Evolutionary conservation across 2,797 vertebrate species (phyloP), one percentile per base, ranked within the genome.

Genomic region (Paramormyrops hopkinsi): DNA sequence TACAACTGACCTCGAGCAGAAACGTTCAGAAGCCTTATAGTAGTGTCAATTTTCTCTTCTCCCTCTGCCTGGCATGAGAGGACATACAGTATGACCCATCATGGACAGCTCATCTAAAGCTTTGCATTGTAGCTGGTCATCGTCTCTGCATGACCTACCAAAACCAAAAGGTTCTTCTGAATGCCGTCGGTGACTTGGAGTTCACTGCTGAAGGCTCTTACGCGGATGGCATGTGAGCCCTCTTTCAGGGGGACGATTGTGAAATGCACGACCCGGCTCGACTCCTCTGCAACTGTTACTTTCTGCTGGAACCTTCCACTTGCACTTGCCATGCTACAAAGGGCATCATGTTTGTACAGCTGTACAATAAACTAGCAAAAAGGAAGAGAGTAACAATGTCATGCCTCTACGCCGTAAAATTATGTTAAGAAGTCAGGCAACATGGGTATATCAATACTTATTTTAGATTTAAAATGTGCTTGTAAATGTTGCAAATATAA

Each of bases 291-390:
- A 11, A 96, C 11, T 0, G 0, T 0, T 0, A 96, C 2, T 0
- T 41, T 50, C 91, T 95, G 94, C 3, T 90, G 91, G 92, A 92
- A 93, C 8, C 91, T 92, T 19, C 0, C 1, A 89, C 92, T 93
- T 90, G 90, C 85, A 0, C 94, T 95, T 88, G 96, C 95, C 2
- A 94, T 44, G 0, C 96, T 94, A 93, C 96, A 96, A 88, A 96
- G 88, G n/a, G 93, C 91, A 0, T 95, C 92, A 87, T 96, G 96
- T 90, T 95, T 0, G 0, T 95, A 56, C 56, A 96, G 89, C 1
- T 95, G 95, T 89, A 96, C 94, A 0, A 90, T 89, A 6, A 96
- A 95, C 96, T 96, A 83, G 0, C 2, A 29, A 65, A 50, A 25
- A 25, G 48, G 25, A 44, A 46, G 4, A 33, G 59, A 25, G 22